A percentile compares a stretch with the other conserved stretches of the same genome.
Conservation (phyloP, 2,888 invertebrate species). For the Belgica antarctica region DNA sequence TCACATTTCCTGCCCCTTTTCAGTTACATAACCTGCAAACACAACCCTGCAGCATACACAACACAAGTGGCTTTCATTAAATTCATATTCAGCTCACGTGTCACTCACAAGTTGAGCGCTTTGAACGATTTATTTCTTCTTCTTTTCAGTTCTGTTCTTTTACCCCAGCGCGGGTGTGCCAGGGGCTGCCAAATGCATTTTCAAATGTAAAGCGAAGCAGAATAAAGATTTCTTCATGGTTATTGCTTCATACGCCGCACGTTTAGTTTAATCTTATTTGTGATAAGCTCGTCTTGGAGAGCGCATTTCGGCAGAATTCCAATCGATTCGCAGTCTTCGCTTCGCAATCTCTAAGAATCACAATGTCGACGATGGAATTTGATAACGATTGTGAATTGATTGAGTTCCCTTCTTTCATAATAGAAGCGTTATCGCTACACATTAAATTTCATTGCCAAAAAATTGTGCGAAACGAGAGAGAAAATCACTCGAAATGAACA, state of each 20-base stretch:
- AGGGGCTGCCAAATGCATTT: no score
- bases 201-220: not conserved
- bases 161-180: no score
- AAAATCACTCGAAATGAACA: not conserved
- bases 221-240: not conserved
- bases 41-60: no score
- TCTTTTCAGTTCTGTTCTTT: not conserved
- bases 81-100: slow-evolving; percentile 28
- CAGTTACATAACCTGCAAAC: no score
- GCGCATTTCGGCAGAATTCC: not conserved
- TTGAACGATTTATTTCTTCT: slow-evolving; percentile 16
- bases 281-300: not conserved
- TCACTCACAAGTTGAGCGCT: slow-evolving; percentile 25
- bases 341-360: not conserved
- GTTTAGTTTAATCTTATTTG: slow-evolving; percentile 11
- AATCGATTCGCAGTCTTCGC: not conserved
- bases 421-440: not conserved
- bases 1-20: no score
- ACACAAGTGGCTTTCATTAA: slow-evolving; percentile 24
- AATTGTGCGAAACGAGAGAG: not conserved
- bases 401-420: not conserved
- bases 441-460: not conserved
- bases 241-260: not conserved
- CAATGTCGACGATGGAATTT: not conserved
- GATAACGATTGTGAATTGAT: not conserved